Evolutionary conservation across 2,797 vertebrate species (phyloP).

Genomic region (Calcarius lapponicus): DNA sequence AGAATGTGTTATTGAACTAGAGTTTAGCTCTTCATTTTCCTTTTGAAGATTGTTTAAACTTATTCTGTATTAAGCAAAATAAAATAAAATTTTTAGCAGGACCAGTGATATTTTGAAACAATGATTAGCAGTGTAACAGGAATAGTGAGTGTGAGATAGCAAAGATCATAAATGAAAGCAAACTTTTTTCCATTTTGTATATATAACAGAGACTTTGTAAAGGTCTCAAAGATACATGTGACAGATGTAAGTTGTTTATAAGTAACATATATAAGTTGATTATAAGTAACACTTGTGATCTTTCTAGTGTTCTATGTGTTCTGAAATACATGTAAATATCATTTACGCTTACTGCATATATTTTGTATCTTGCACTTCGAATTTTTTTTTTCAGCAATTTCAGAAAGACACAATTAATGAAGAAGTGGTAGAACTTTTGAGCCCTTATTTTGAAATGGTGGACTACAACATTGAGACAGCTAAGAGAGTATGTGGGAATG

Average conservation of each 20-base stretch:
- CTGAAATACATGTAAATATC: neutral
- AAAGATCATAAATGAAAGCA: neutral
- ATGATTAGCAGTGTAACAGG: neutral
- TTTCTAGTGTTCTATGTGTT: neutral
- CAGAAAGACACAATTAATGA: constrained; percentile 94
- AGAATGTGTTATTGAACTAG: neutral
- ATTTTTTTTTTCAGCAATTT: constrained; percentile 83
- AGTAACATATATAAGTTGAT: neutral
- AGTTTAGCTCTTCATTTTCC: neutral
- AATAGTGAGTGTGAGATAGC: neutral
- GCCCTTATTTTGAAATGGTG: constrained; percentile 91
- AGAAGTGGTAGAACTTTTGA: constrained; percentile 92
- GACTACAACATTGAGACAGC: constrained; percentile 98
- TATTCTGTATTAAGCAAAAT: neutral
- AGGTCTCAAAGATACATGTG: neutral
- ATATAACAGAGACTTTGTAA: neutral
- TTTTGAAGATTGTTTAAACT: neutral
- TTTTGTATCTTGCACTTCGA: neutral
- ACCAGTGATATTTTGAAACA: neutral
- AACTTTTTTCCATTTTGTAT: neutral
- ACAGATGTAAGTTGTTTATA: neutral
- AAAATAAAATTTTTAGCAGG: neutral
- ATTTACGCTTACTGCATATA: neutral
- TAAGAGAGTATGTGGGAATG: constrained; percentile 92
- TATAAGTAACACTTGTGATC: neutral